phyloP scores from a whole-genome alignment of 2,797 vertebrate species.

The Pseudotriccus pelzelni region DNA sequence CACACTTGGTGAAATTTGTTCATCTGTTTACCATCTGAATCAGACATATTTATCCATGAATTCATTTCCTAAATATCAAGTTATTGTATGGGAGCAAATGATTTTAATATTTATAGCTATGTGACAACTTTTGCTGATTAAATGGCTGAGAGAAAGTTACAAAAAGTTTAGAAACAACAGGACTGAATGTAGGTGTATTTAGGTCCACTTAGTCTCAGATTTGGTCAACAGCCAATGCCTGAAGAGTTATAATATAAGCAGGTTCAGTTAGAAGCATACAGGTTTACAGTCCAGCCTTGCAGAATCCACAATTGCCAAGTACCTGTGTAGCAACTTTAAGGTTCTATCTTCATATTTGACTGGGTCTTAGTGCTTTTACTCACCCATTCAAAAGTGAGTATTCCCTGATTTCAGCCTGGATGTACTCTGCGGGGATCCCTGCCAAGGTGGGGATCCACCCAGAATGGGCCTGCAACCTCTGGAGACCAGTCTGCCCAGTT shows the following conservation, averaged over 20 bases:
- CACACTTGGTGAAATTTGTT: background rate
- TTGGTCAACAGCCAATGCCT: background rate
- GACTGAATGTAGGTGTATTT: background rate
- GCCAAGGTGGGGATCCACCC: background rate
- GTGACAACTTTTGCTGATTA: background rate
- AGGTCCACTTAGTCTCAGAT: background rate
- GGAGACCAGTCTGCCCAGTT: background rate
- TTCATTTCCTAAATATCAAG: background rate
- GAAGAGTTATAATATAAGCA: background rate
- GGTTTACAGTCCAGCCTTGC: background rate
- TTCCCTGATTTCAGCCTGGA: background rate
- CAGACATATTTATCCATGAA: background rate
- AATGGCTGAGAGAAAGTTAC: background rate
- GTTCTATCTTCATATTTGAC: background rate
- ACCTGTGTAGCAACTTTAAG: background rate
- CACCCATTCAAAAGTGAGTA: background rate
- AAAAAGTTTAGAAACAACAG: background rate
- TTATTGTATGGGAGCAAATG: background rate
- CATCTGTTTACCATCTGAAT: background rate
- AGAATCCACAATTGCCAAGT: background rate
- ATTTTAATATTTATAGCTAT: background rate
- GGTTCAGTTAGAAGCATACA: background rate
- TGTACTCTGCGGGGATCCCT: background rate
- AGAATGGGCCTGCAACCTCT: background rate
- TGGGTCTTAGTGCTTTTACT: background rate